Conservation (phyloP, 2,888 invertebrate genomes). For the Troides oblongomaculatus region DNA sequence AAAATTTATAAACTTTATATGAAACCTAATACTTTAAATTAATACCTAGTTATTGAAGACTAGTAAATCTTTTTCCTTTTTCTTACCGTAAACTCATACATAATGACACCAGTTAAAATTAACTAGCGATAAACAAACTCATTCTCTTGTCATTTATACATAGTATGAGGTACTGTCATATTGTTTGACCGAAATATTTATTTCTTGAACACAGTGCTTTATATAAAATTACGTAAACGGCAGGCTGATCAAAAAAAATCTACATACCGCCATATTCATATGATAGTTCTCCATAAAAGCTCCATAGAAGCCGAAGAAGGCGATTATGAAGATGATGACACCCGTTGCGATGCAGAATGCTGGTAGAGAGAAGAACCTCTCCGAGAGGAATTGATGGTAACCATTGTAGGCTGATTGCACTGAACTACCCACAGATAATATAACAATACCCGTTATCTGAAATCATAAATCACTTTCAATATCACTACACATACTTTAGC, state of each 20-base stretch:
- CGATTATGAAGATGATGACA: constrained; percentile 85
- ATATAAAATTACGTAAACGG: too few species aligned
- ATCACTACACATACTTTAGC: constrained; percentile 31
- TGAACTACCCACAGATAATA: constrained; percentile 87
- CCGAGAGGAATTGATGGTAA: constrained; percentile 83
- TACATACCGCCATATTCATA: constrained; percentile 87
- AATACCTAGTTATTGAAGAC: too few species aligned
- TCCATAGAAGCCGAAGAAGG: constrained; percentile 94
- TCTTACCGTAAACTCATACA: too few species aligned
- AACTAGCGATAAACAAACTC: too few species aligned
- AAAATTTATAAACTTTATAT: too few species aligned
- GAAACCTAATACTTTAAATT: too few species aligned
- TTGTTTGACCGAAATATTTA: constrained; percentile 34
- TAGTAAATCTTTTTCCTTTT: too few species aligned
- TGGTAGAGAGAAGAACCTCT: constrained; percentile 86
- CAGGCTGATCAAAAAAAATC: not conserved
- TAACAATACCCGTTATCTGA: constrained; percentile 89
- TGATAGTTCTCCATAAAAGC: constrained; percentile 91
- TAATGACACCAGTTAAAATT: too few species aligned
- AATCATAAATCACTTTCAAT: constrained; percentile 43
- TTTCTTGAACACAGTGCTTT: too few species aligned
- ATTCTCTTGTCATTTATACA: too few species aligned
- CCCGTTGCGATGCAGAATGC: constrained; percentile 86
- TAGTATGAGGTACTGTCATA: constrained; percentile 26
- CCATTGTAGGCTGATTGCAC: constrained; percentile 83